Base-by-base conservation (phyloP, 2,888 invertebrate genomes). In the Toxonevra muliebris region DNA sequence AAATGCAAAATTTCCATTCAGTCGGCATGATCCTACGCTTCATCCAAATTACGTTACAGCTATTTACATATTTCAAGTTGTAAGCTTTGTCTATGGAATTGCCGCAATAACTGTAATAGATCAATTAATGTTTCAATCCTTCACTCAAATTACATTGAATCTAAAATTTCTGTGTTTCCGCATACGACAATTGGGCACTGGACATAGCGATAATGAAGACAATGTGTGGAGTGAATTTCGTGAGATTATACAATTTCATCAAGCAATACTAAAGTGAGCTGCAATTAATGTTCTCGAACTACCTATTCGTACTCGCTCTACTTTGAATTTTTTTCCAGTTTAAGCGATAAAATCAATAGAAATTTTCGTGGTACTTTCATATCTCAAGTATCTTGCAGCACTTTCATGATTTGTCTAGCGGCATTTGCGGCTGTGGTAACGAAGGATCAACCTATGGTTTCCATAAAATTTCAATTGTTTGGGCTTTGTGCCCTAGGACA, bases 381-480 rank as follows among this genome's bases (percentile, higher is more conserved):
- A 1, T 68, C 77, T 1, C 83, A 83, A 70, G 73, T 83, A 63
- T 73, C 74, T 0, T 77, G 77, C 58, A 83, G 82, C 60, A 79
- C 79, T 3, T 75, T 76, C 0, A 54, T 83, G 42, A 77, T 83
- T 12, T 83, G 83, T 53, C 71, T 84, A 57, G 76, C 82, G 10
- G 79, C 79, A 4, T 82, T 84, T 65, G 81, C 81, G 68, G 74
- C 79, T 0, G 73, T 80, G 61, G 65, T 76, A 20, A 76, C 79
- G 1, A 60, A 76, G 11, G 73, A 75, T 30, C 74, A 80, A 57
- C 78, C 76, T 3, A 72, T 79, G 65, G 71, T 78, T 43, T 78
- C 80, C 0, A 64, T 78, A 12, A 81, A 82, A 60, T 84, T 82
- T 72, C 70, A 76, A 41, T 66, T 77, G 3, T 80, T 77, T 53